Evolutionary conservation across 1,140 invertebrate genomes (phyloP).

Genomic region (Cotesia vestalis): DNA sequence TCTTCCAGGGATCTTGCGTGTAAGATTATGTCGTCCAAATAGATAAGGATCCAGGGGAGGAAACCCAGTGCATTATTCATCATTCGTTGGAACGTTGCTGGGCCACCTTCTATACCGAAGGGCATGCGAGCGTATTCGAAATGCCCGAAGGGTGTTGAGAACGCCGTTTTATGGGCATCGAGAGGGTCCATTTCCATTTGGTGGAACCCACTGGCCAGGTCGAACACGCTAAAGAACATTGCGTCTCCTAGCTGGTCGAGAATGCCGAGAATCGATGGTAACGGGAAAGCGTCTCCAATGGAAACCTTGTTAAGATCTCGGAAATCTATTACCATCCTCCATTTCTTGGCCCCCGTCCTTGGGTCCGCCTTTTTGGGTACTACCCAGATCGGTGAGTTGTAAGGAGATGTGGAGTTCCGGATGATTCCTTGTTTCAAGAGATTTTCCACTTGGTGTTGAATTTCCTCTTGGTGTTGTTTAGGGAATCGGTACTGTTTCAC

Average conservation of each 20-base stretch:
- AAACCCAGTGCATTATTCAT: slow-evolving; percentile 26
- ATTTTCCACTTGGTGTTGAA: slow-evolving; percentile 12
- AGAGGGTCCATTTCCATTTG: slow-evolving; percentile 14
- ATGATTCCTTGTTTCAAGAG: slow-evolving; percentile 12
- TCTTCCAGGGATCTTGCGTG: slow-evolving; percentile 12
- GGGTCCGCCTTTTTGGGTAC: neutral
- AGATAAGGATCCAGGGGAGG: slow-evolving; percentile 16
- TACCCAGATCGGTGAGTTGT: slow-evolving; percentile 21
- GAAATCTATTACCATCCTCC: slow-evolving; percentile 29
- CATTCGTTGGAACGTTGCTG: slow-evolving; percentile 21
- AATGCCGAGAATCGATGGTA: slow-evolving; percentile 23
- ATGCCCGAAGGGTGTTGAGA: slow-evolving; percentile 18
- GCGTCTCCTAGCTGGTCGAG: slow-evolving; percentile 27
- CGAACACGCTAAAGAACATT: slow-evolving; percentile 11
- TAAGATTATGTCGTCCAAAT: slow-evolving; percentile 46
- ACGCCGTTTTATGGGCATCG: slow-evolving; percentile 24
- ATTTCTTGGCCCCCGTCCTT: slow-evolving; percentile 7
- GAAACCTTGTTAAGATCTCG: slow-evolving; percentile 20
- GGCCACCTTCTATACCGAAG: slow-evolving; percentile 23
- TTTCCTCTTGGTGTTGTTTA: too few relatives aligned
- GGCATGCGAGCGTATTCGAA: slow-evolving; percentile 24
- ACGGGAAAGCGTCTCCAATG: slow-evolving; percentile 24
- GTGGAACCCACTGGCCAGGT: slow-evolving; percentile 27
- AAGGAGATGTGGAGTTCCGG: neutral
- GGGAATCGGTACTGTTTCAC: too few relatives aligned